phyloP scores from a whole-genome alignment of 92 coral and sea anemone species.

The Bergia puertoricense region DNA sequence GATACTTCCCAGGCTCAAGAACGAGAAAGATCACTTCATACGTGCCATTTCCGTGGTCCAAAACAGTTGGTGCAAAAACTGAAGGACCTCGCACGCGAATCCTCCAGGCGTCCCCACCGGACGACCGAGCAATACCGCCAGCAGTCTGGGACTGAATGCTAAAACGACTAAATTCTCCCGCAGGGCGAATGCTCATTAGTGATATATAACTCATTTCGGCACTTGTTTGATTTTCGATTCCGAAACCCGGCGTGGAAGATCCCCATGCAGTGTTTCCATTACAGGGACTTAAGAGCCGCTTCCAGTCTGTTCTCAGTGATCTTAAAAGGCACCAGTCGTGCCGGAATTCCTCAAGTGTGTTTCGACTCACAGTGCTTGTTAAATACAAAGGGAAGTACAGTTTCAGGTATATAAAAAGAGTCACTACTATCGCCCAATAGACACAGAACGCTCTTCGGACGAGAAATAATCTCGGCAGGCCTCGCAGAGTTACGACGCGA shows the following conservation, averaged over 20 bases:
- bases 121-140: slow-evolving; percentile 55
- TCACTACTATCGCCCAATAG: slow-evolving; percentile 68
- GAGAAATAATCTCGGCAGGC: slow-evolving; percentile 70
- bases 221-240: slow-evolving; percentile 63
- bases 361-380: slow-evolving; percentile 67
- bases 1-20: slow-evolving; percentile 86
- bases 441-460: slow-evolving; percentile 67
- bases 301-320: slow-evolving; percentile 70
- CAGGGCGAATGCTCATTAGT: slow-evolving; percentile 68
- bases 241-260: slow-evolving; percentile 48
- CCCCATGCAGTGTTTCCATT: slow-evolving; percentile 55
- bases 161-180: slow-evolving; percentile 84
- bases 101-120: slow-evolving; percentile 92
- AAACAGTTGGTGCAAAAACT: slow-evolving; percentile 72
- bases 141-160: slow-evolving; percentile 79
- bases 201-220: slow-evolving; percentile 70
- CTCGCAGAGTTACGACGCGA: slow-evolving; percentile 60
- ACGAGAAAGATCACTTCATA: slow-evolving; percentile 87
- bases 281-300: slow-evolving; percentile 57
- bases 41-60: slow-evolving; percentile 89
- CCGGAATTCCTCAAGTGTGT: slow-evolving; percentile 69
- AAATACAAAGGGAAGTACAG: slow-evolving; percentile 71
- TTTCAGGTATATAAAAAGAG: slow-evolving; percentile 64
- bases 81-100: slow-evolving; percentile 77
- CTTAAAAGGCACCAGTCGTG: slow-evolving; percentile 82